Evolutionary conservation across 2,797 vertebrate species (phyloP).

Genomic region (Chelidonichthys spinosus): DNA sequence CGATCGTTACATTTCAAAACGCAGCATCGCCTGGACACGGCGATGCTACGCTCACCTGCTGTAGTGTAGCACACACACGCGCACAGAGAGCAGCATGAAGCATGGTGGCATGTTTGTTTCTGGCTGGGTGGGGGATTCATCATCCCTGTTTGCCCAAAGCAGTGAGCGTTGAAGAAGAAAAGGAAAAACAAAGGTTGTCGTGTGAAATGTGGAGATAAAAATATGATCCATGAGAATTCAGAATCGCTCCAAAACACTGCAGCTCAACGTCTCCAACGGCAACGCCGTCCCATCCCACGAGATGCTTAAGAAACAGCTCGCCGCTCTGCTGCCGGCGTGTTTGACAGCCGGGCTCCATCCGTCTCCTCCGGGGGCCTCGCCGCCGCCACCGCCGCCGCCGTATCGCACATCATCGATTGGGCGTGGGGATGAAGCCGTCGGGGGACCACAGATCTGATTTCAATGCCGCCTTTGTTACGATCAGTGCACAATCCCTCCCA

Average conservation of each 20-base stretch:
- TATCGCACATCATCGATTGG: slow-evolving; percentile 65
- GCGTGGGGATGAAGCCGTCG: slow-evolving; percentile 36
- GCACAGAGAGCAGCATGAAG: slow-evolving; percentile 14
- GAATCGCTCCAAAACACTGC: neutral
- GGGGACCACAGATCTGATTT: slow-evolving; percentile 62
- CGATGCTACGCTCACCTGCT: neutral
- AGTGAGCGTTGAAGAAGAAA: neutral
- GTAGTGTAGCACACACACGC: neutral
- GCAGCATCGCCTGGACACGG: neutral
- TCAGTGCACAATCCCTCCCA: slow-evolving; percentile 26
- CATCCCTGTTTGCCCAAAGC: slow-evolving; percentile 11
- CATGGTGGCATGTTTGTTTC: slow-evolving; percentile 33
- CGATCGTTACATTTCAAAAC: neutral
- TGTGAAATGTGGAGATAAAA: slow-evolving; percentile 13
- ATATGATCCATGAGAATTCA: neutral
- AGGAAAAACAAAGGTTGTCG: slow-evolving; percentile 9
- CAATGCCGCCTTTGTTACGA: slow-evolving; percentile 52
- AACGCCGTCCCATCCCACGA: slow-evolving; percentile 20
- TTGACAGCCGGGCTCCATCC: slow-evolving; percentile 53
- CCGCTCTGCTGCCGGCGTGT: slow-evolving; percentile 9
- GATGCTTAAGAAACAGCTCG: slow-evolving; percentile 41
- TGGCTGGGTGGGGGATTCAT: slow-evolving; percentile 8
- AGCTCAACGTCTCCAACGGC: neutral
- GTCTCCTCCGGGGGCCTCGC: slow-evolving; percentile 37
- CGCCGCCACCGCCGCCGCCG: neutral